phyloP scores from a whole-genome alignment of 2,113 vertebrate genomes.

The Rhinogobius similis region DNA sequence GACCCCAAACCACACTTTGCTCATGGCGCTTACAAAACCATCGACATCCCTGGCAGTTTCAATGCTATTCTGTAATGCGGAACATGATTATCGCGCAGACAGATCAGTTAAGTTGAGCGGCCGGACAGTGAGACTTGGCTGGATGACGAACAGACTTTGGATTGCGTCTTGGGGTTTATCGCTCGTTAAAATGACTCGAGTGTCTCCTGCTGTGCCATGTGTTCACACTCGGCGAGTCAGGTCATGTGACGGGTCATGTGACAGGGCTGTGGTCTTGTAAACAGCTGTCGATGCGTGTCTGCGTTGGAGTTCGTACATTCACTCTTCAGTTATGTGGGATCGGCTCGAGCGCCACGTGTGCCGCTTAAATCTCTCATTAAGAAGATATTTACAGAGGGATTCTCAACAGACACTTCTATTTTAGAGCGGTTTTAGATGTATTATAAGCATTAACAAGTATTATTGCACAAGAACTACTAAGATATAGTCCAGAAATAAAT shows the following conservation, averaged over 20 bases:
- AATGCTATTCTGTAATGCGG: neutral
- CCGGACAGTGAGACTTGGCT: neutral
- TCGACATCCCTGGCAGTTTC: neutral
- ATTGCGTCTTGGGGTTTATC: neutral
- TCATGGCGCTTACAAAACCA: no score
- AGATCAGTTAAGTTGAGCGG: neutral
- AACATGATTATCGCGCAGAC: neutral
- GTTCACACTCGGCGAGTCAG: constrained; percentile 59
- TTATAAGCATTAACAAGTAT: neutral
- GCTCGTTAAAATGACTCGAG: neutral
- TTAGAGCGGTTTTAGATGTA: neutral
- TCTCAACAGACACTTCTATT: constrained; percentile 6
- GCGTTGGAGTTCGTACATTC: constrained; percentile 9
- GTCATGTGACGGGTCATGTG: constrained; percentile 4
- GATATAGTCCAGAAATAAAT: neutral
- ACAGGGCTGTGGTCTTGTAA: constrained; percentile 46
- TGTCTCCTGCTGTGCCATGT: constrained; percentile 63
- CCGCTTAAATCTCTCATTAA: constrained; percentile 28
- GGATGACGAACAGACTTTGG: neutral
- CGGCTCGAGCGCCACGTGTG: constrained; percentile 28
- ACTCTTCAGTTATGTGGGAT: constrained; percentile 32
- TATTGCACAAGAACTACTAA: neutral
- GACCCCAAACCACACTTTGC: neutral
- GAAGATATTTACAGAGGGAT: neutral
- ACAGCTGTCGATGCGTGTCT: constrained; percentile 69